Base-by-base conservation (phyloP, 1,140 invertebrate genomes). In the Drosophila lacteicornis region DNA sequence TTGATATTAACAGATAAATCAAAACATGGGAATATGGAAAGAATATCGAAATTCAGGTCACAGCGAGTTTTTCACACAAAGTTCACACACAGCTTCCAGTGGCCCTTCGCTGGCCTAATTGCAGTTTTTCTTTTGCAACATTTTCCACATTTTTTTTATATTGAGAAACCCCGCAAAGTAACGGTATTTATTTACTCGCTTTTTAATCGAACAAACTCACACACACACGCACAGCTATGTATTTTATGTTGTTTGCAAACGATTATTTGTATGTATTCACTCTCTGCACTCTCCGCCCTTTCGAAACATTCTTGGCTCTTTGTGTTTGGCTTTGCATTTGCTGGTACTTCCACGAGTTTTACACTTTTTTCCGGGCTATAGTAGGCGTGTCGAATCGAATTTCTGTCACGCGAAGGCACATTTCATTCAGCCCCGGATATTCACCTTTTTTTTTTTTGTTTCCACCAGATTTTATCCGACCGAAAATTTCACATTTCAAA, bases 401-500 rank as follows among this genome's bases (percentile, higher is more conserved):
- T 62, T 66, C 62, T 25, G 62, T 66, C 62, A 66, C 62, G 62
- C 62, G 57, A 62, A 45, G 17, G 19, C 27, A 45, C 40, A 40
- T 19, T 66, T 33, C 30, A 66, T 62, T 66, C 62, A 66, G 27
- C 19, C 40, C 12, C 17, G 56, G 56, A 65, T 25, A 61, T 66
- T 66, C 40, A 66, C 62, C 62, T 66, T 56, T 40, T n/a, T 38
- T 38, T 51, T 59, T 42, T 62, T 15, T 58, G 12, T 25, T 40
- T 19, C 17, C n/a, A 51, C 50, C 27, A 51, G 22, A 58, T 30
- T 63, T 63, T 38, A 63, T 63, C 61, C 61, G 61, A 63, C 40
- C 61, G 61, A 63, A 63, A 59, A 59, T 40, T 63, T 63, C 61
- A 40, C 61, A 63, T 63, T 63, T 63, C 36, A 63, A 62, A 63